Conservation (phyloP, 2,113 vertebrate genomes). For the Rousettus leschenaultii region DNA sequence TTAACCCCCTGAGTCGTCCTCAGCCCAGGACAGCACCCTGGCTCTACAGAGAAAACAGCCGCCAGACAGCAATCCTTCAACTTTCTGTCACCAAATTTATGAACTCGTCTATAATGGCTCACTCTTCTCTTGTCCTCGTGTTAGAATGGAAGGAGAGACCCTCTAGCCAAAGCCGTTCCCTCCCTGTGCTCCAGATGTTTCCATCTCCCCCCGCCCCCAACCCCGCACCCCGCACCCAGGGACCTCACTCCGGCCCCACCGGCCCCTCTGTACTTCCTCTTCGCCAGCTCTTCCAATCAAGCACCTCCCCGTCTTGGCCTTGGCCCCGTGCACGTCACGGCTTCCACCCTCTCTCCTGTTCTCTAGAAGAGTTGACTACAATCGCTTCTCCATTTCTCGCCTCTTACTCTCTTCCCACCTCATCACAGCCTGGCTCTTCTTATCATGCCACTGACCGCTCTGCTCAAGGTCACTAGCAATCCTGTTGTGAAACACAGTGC, state of each 20-base stretch:
- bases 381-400: neutral
- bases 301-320: neutral
- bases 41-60: neutral
- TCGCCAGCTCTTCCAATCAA: neutral
- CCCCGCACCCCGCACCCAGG: accelerated
- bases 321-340: neutral
- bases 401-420: neutral
- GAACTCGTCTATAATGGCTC: neutral
- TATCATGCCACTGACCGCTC: neutral
- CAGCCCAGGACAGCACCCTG: neutral
- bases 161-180: neutral
- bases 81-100: neutral
- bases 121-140: neutral
- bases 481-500: neutral
- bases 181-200: neutral
- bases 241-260: neutral
- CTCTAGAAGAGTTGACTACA: neutral
- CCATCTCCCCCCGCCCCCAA: neutral
- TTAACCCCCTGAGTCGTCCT: neutral
- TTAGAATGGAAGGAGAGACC: neutral
- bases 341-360: neutral
- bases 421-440: neutral
- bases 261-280: neutral
- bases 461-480: neutral
- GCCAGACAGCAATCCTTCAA: neutral